Base-by-base conservation (phyloP, 2,888 invertebrate species). In the Myopa testacea region DNA sequence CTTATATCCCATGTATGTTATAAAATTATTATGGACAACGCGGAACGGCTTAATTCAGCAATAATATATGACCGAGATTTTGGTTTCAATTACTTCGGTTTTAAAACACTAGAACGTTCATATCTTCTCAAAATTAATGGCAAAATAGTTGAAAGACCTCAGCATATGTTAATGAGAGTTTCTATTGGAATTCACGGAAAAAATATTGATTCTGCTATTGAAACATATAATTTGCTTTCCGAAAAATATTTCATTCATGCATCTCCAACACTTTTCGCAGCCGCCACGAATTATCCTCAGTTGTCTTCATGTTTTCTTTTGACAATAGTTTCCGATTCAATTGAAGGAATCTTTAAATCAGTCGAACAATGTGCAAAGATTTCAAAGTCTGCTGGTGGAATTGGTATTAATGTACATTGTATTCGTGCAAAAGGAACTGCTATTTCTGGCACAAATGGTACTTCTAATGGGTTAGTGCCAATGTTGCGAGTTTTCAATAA, bases 111-210 rank as follows among this genome's bases (percentile, higher is more conserved):
- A 76, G 99, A 99, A 86, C 92, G 97, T 68, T 98, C 98, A 0
- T 99, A 99, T 89, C 90, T 99, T 81, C 90, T 99, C 78, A 97
- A 96, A 90, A 95, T 98, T 74, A 92, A 96, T 87, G 95, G 94
- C 0, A 96, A 96, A 92, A 95, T 98, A 73, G 98, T 93, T 0
- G 99, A 99, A 89, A 92, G 99, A 45, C 99, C 99, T 0, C 99
- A 99, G 86, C 98, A 99, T 85, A 96, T 99, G 98, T 90, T 99
- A 78, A 99, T 99, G 99, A 91, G 99, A 84, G 98, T 98, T 0
- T 91, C 99, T 4, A 95, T 99, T 80, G 99, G 98, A 16, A 98
- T 99, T 84, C 99, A 99, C 87, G 95, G 95, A 1, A 94, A 96
- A 82, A 96, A 99, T 86, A 95, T 99, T 79, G 96, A 96, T 81